Evolutionary conservation across 2,113 vertebrate species (phyloP).

Genomic region (Neolamprologus hecqui): DNA sequence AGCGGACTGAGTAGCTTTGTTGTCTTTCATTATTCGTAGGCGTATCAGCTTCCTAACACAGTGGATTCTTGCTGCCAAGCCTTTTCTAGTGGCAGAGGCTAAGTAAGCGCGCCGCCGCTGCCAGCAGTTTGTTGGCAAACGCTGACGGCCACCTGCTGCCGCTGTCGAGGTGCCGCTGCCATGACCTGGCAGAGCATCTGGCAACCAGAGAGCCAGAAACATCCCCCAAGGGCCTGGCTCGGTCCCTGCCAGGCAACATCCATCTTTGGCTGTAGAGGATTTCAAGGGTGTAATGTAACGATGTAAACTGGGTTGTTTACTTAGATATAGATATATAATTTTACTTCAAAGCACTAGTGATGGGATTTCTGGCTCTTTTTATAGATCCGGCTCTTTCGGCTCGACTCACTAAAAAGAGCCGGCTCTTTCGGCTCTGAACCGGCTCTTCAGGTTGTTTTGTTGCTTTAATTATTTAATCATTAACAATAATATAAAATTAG

Average conservation of each 20-base stretch:
- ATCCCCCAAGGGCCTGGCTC: slow-evolving; percentile 31
- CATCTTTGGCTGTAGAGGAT: background rate
- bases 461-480: no score
- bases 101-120: slow-evolving; percentile 42
- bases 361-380: no score
- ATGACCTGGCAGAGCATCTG: slow-evolving; percentile 49
- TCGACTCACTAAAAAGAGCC: no score
- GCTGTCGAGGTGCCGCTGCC: slow-evolving; percentile 30
- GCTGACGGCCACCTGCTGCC: slow-evolving; percentile 52
- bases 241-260: slow-evolving; percentile 7
- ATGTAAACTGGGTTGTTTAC: background rate
- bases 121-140: slow-evolving; percentile 58
- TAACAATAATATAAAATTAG: no score
- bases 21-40: slow-evolving; percentile 19
- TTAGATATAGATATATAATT: background rate
- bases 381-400: no score
- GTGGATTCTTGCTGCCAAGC: slow-evolving; percentile 16
- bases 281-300: background rate
- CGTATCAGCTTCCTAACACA: slow-evolving; percentile 43
- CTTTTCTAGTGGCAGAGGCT: slow-evolving; percentile 51
- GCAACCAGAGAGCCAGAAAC: background rate
- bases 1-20: slow-evolving; percentile 29
- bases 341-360: background rate
- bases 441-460: no score
- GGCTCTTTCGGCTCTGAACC: no score